Percentiles rank a stretch among this genome's conserved stretches.
phyloP scores from a whole-genome alignment of 2,888 invertebrate genomes.

The Ptilodon capucinus region DNA sequence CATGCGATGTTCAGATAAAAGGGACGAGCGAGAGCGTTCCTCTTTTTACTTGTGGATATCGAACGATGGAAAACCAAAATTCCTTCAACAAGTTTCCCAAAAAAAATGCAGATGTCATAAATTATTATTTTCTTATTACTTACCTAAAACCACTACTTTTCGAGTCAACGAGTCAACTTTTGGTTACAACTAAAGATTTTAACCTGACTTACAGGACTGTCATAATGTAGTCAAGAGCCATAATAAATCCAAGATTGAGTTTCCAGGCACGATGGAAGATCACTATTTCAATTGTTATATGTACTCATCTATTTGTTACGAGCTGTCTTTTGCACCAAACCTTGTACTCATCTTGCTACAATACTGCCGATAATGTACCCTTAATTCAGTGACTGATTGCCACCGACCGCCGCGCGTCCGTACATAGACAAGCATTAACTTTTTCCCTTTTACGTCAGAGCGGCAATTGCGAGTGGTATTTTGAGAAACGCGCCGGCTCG shows the following conservation, averaged over 20 bases:
- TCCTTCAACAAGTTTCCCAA: too few species aligned
- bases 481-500: constrained; percentile 43
- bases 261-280: too few species aligned
- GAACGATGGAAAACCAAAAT: background rate
- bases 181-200: too few species aligned
- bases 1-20: constrained; percentile 62
- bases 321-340: background rate
- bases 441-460: constrained; percentile 42
- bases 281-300: too few species aligned
- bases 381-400: constrained; percentile 16
- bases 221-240: too few species aligned
- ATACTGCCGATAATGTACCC: background rate
- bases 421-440: constrained; percentile 44
- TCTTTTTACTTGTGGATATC: constrained; percentile 17
- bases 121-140: too few species aligned
- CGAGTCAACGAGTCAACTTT: too few species aligned
- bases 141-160: too few species aligned
- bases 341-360: background rate
- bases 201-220: too few species aligned
- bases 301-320: too few species aligned
- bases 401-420: constrained; percentile 21
- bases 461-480: constrained; percentile 43
- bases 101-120: too few species aligned
- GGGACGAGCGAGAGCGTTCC: constrained; percentile 35
- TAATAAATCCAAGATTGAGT: too few species aligned